Evolutionary conservation across 2,797 vertebrate species (phyloP).

Genomic region (Oryzias sinensis): DNA sequence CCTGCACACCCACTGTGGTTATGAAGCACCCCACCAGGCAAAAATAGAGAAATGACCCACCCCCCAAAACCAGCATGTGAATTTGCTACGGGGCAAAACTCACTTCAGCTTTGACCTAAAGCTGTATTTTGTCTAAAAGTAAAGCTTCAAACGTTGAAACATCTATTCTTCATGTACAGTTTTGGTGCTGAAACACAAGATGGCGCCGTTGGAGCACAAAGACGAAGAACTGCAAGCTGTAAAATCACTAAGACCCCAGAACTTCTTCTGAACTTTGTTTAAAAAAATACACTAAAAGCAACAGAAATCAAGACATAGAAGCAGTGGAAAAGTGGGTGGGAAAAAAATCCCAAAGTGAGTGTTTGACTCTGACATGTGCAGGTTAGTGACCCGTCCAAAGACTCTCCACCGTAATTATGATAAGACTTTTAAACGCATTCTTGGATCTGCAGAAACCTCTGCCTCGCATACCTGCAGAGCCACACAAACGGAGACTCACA

Average conservation of each 20-base stretch:
- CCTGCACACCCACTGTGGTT: too few species aligned
- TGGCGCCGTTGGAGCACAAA: conserved; percentile 56
- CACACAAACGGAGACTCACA: background rate
- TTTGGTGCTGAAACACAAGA: conserved; percentile 54
- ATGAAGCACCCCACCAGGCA: background rate
- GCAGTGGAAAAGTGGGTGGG: too few species aligned
- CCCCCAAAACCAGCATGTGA: background rate
- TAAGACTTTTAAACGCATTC: conserved; percentile 26
- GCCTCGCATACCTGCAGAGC: conserved; percentile 19
- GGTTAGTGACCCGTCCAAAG: conserved; percentile 10
- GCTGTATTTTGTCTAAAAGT: background rate
- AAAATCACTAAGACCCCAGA: background rate
- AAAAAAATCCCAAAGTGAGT: background rate
- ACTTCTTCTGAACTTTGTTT: too few species aligned
- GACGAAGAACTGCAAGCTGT: background rate
- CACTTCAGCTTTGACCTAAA: background rate
- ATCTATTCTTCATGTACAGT: background rate
- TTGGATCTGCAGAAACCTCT: conserved; percentile 17
- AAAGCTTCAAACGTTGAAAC: background rate
- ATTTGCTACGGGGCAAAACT: background rate
- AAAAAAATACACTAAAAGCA: too few species aligned
- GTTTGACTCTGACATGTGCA: conserved; percentile 6
- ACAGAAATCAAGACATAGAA: too few species aligned
- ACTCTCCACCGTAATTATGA: conserved; percentile 5
- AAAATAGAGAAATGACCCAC: background rate